Evolutionary conservation across 2,113 vertebrate species (phyloP).

Genomic region (Odontophorus gujanensis): DNA sequence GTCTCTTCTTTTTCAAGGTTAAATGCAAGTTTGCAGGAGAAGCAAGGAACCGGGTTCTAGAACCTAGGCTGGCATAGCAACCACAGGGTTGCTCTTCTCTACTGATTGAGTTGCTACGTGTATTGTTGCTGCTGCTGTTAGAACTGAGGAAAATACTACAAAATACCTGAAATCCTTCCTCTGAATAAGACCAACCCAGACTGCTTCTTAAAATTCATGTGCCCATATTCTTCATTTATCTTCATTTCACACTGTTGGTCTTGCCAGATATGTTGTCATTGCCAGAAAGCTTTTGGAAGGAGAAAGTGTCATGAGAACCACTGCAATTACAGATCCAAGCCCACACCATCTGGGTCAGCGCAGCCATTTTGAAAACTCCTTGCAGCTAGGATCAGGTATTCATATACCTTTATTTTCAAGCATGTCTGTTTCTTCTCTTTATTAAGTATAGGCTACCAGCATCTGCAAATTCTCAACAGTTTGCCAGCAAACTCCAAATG

Average conservation of each 20-base stretch:
- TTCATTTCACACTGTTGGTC: conserved; percentile 17
- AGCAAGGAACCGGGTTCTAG: not conserved
- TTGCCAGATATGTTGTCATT: conserved; percentile 10
- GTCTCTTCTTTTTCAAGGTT: not conserved
- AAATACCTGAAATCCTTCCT: conserved; percentile 30
- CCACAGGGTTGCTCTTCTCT: not conserved
- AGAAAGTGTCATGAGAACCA: conserved; percentile 46
- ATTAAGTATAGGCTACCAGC: not conserved
- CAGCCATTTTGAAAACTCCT: not conserved
- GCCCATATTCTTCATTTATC: conserved; percentile 25
- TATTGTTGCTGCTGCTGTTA: not conserved
- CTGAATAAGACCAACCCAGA: not conserved
- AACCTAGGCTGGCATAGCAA: fast-evolving
- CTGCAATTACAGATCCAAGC: conserved; percentile 43
- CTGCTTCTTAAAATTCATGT: conserved; percentile 1
- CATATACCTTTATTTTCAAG: not conserved
- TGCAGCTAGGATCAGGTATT: not conserved
- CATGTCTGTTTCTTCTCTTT: not conserved
- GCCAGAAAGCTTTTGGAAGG: conserved; percentile 61
- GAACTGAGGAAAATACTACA: not conserved
- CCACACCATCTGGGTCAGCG: conserved; percentile 33
- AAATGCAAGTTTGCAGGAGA: not conserved
- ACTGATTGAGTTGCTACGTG: not conserved
- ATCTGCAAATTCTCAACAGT: not conserved
- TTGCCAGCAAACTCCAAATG: not conserved